phyloP scores from a whole-genome alignment of 2,113 vertebrate genomes.

The Microcebus jonahi region DNA sequence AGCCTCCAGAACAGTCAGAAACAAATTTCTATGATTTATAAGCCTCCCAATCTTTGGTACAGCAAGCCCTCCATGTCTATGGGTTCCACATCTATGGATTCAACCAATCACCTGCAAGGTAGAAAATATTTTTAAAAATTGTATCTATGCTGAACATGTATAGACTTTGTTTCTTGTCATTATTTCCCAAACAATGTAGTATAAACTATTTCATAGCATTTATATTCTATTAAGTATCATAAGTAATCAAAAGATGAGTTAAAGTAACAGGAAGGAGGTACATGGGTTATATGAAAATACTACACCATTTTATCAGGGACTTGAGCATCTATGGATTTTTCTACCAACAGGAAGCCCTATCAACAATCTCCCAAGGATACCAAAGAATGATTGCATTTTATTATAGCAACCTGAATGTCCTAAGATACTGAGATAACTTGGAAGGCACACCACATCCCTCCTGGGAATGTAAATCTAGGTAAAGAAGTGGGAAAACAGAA shows the following conservation, averaged over 20 bases:
- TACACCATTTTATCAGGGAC: neutral
- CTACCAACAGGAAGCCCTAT: neutral
- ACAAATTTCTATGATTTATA: neutral
- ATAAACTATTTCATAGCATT: neutral
- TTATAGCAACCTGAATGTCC: neutral
- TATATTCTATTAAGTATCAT: neutral
- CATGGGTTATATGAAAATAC: neutral
- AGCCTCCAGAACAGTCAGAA: neutral
- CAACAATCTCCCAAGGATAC: neutral
- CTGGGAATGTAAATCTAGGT: neutral
- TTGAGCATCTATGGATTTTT: neutral
- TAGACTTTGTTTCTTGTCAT: neutral
- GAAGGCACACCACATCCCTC: neutral
- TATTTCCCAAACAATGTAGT: neutral
- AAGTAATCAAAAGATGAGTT: neutral
- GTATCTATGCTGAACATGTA: neutral
- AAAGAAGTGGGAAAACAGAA: neutral
- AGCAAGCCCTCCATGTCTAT: neutral
- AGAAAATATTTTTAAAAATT: neutral
- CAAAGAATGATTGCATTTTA: neutral
- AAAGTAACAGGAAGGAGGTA: neutral
- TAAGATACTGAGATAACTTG: neutral
- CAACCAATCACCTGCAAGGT: neutral
- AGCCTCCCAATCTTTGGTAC: neutral
- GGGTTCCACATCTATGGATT: neutral